Percentiles rank a stretch among this genome's conserved stretches.
These are phyloP conservation scores for Gryllus bimaculatus DNA, from an alignment of 1,140 invertebrate species.

Conservation along the genomic window DNA sequence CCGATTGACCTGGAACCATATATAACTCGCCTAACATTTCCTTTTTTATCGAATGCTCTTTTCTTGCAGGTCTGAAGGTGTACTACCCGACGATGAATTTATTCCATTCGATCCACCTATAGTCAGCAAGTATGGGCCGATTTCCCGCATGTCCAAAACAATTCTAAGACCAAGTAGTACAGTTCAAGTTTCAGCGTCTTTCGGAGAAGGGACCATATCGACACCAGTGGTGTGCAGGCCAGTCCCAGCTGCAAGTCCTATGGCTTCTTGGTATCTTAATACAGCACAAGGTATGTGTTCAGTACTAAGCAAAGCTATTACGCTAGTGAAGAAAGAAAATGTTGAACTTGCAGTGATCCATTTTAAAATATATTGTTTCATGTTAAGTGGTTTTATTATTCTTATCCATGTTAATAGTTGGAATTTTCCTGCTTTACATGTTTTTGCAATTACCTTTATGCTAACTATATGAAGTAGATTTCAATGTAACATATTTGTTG, in stretches of 20 bases:
- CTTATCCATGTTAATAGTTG: too few species aligned
- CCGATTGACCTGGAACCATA: too few species aligned
- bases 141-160: constrained; percentile 55
- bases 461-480: too few species aligned
- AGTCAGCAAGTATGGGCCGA: constrained; percentile 69
- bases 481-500: too few species aligned
- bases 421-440: too few species aligned
- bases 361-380: too few species aligned
- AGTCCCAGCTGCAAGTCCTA: constrained; percentile 42
- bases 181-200: constrained; percentile 31
- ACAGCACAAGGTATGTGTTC: constrained; percentile 33
- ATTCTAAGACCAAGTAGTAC: constrained; percentile 30
- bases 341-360: too few species aligned
- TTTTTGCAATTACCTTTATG: too few species aligned
- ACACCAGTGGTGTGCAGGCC: constrained; percentile 37
- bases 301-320: too few species aligned
- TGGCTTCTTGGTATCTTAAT: constrained; percentile 43
- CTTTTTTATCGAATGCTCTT: constrained; percentile 2
- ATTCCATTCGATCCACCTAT: constrained; percentile 63
- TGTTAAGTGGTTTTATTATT: too few species aligned
- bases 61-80: constrained; percentile 43
- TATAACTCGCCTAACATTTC: too few species aligned
- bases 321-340: too few species aligned
- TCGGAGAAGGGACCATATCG: constrained; percentile 33
- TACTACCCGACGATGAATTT: constrained; percentile 58